These are phyloP conservation scores for Deilephila porcellus DNA, from an alignment of 2,888 invertebrate species.

Conservation along the genomic window DNA sequence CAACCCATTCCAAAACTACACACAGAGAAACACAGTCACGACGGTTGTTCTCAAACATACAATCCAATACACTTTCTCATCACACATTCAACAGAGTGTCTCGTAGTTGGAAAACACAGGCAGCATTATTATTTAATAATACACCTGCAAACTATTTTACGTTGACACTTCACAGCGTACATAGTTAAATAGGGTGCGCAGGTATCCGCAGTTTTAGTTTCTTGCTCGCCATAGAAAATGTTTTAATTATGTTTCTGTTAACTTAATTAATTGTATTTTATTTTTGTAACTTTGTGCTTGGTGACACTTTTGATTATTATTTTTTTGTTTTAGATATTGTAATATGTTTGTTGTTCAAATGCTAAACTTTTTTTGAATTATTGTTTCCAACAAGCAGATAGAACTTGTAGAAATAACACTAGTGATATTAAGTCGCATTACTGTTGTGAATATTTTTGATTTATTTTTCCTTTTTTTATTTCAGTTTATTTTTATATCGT, in stretches of 20 bases:
- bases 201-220: background rate
- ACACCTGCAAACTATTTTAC: slow-evolving; percentile 23
- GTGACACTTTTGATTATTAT: too few relatives aligned
- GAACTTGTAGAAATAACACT: too few relatives aligned
- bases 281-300: background rate
- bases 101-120: background rate
- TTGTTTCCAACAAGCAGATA: too few relatives aligned
- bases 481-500: too few relatives aligned
- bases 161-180: slow-evolving; percentile 21
- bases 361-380: too few relatives aligned
- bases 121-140: slow-evolving; percentile 25
- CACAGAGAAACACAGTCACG: background rate
- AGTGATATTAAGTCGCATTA: too few relatives aligned
- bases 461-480: too few relatives aligned
- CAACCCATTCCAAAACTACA: background rate
- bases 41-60: background rate
- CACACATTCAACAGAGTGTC: background rate
- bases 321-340: background rate
- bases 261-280: slow-evolving; percentile 1
- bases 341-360: background rate
- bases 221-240: background rate
- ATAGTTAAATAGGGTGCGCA: background rate
- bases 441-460: too few relatives aligned
- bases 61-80: slow-evolving; percentile 6
- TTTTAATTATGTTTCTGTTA: slow-evolving; percentile 6